Evolutionary conservation across 2,113 vertebrate genomes (phyloP).

Genomic region (Hippocampus zosterae): DNA sequence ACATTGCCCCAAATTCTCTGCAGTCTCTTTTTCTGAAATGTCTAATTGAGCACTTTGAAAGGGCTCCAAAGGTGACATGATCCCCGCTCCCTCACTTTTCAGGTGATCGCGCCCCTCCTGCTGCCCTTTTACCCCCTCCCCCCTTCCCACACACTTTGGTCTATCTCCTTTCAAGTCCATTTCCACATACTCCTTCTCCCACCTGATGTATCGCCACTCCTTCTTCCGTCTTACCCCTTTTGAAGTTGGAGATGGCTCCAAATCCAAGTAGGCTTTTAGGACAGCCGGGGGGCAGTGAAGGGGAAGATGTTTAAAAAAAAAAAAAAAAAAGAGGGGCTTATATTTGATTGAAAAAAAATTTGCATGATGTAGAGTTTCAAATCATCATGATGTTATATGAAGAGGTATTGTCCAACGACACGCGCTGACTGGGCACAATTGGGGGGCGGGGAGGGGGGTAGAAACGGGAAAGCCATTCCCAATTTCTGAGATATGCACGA

Average conservation of each 20-base stretch:
- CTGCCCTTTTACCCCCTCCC: constrained; percentile 16
- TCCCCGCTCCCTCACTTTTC: constrained; percentile 35
- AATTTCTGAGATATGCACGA: constrained; percentile 36
- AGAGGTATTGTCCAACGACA: constrained; percentile 33
- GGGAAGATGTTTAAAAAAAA: constrained; percentile 50
- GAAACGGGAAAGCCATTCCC: constrained; percentile 17
- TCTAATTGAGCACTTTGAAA: constrained; percentile 54
- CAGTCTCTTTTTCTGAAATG: constrained; percentile 49
- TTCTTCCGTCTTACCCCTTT: constrained; percentile 58
- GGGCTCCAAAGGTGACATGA: constrained; percentile 46
- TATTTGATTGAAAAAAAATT: constrained; percentile 34
- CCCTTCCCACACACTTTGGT: constrained; percentile 38
- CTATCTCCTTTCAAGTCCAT: constrained; percentile 56
- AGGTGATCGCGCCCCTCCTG: constrained; percentile 45
- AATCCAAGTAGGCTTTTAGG: constrained; percentile 55
- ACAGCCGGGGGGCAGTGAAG: constrained; percentile 43
- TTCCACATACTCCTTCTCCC: constrained; percentile 31
- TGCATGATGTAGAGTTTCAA: constrained; percentile 31
- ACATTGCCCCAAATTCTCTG: constrained; percentile 34
- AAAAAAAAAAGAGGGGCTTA: constrained; percentile 52
- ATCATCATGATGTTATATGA: constrained; percentile 32
- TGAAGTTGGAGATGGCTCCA: constrained; percentile 64
- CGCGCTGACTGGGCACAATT: constrained; percentile 18
- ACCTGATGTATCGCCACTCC: constrained; percentile 49
- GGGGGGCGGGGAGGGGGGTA: neutral